Evolutionary conservation across 2,888 invertebrate species (phyloP), one percentile per base, ranked within the genome.

Genomic region (Abrostola triplasia): DNA sequence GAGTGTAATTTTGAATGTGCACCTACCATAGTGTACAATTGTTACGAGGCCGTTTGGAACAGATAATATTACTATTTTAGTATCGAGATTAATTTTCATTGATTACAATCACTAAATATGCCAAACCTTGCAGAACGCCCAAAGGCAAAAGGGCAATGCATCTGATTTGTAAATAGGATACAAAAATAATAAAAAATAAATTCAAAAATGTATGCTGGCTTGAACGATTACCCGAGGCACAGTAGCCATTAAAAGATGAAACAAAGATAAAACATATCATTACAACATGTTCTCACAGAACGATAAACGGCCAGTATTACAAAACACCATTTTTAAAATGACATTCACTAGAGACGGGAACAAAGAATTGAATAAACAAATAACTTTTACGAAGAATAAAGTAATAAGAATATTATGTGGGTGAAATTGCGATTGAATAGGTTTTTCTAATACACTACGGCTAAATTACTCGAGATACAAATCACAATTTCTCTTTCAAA

Each of bases 381-480:
- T 49, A 54, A 63, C 44, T 61, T 70, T 65, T 60, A 65, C 59
- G 55, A 54, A 49, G 12, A 64, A n/a, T n/a, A 64, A 9, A 77
- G 49, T 56, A 53, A 47, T 55, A 56, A 54, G 35, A 41, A 51
- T 70, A 64, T 64, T 55, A 42, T 62, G 41, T 51, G 58, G 50
- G 57, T 49, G 40, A 57, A 71, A 71, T 62, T 52, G 68, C 73
- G 36, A 65, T 71, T 61, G 65, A 59, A 73, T 70, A 60, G 57
- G 65, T 60, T 47, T 61, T 48, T 64, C 41, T 44, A 10, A 36
- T 51, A 67, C 47, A 61, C 47, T 68, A 57, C 36, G 36, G 49
- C 51, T 53, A 77, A 77, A 69, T 77, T 68, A 69, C 64, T 64
- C 40, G 36, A 48, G 64, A 77, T 77, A 77, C 57, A 51, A 54